Evolutionary conservation across 1,140 invertebrate genomes (phyloP).

Genomic region (roundworm (Caenorhabditis elegans)): WBcel235 BX284603.4:7824001-7824500

Average conservation of each 20-base stretch:
- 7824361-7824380: too few relatives aligned
- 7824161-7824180: slow-evolving; percentile 34
- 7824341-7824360: too few relatives aligned
- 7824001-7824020: too few relatives aligned
- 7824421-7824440: background rate
- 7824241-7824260: background rate
- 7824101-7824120: background rate
- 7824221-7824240: slow-evolving; percentile 26
- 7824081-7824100: background rate
- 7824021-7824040: too few relatives aligned
- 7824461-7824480: too few relatives aligned
- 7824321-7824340: background rate
- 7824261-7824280: slow-evolving; percentile 8
- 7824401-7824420: slow-evolving; percentile 2
- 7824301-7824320: background rate
- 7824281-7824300: slow-evolving; percentile 20
- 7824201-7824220: background rate
- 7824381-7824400: slow-evolving; percentile 3
- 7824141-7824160: slow-evolving; percentile 15
- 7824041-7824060: too few relatives aligned
- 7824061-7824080: too few relatives aligned
- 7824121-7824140: background rate
- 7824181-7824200: background rate
- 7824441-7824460: too few relatives aligned
- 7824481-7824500: background rate